Conservation (phyloP, 2,113 vertebrate genomes). For the Ptilonorhynchus violaceus region DNA sequence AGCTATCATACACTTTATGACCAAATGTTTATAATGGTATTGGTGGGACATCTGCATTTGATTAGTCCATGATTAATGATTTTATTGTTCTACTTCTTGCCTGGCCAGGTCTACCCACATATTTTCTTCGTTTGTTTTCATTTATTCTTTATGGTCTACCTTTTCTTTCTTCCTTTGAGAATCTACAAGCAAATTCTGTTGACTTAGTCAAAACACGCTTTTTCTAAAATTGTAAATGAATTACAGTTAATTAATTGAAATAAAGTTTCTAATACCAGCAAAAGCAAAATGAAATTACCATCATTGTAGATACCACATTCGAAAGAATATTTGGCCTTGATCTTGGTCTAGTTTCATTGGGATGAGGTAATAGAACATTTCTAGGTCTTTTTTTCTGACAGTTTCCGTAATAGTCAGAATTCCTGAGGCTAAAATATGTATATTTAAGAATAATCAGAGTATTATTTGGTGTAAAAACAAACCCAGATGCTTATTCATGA, state of each 20-base stretch:
- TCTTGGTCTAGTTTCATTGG: neutral
- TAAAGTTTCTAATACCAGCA: neutral
- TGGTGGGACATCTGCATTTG: neutral
- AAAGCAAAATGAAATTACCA: neutral
- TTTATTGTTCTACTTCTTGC: neutral
- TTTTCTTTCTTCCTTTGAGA: neutral
- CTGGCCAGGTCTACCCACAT: neutral
- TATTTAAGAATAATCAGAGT: neutral
- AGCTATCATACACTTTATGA: neutral
- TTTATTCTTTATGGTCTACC: neutral
- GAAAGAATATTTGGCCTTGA: accelerated
- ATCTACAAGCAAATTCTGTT: neutral
- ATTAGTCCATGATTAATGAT: neutral
- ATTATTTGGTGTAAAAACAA: neutral
- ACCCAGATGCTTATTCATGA: neutral
- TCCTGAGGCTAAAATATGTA: neutral
- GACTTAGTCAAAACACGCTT: neutral
- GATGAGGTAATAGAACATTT: neutral
- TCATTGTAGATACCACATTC: neutral
- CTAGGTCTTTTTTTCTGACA: neutral
- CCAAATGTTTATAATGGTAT: neutral
- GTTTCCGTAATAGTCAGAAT: neutral
- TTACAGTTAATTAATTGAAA: neutral
- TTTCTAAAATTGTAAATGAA: neutral
- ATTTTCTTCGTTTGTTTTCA: neutral